Base-by-base conservation (phyloP, 2,888 invertebrate species). In the Ethmia dodecea region DNA sequence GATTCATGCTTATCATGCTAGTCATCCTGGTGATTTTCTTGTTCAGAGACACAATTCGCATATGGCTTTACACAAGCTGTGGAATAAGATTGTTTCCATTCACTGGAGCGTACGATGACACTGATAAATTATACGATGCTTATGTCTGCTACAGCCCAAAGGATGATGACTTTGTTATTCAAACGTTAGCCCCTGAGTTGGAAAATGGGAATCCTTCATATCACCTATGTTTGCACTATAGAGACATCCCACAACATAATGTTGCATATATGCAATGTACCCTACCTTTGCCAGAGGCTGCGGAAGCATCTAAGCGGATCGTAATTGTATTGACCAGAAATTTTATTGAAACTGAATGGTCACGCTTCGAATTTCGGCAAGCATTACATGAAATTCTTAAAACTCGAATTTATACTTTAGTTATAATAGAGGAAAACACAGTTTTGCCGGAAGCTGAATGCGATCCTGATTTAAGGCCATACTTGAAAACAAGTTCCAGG, bases 301-400 rank as follows among this genome's bases (percentile, higher is more conserved):
- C 96, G 26, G 93, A 96, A 54, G 93, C 94, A 24, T 94, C 95
- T 43, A 90, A 94, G 36, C 90, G 96, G 43, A 93, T 97, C 47
- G 90, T 98, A 47, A 86, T 97, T 51, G 91, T 97, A 30, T 83
- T 98, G 31, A 95, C 97, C 5, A 89, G 94, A 50, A 94, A 95
- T 74, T 95, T 97, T 68, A 86, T 97, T 49, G 93, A 94, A 74
- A 96, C 96, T 25, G 97, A 97, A 74, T 98, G 97, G 97, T 93
- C 94, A 49, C 91, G 95, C 42, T 93, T 92, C 61, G 97, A 97
- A 67, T 93, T 97, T 71, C 92, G 95, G 31, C 93, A 94, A 58
- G 94, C 96, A 8, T 89, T 97, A 47, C 96, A 95, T 71, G 95
- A 96, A 67, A 93, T 95, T 10, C 81, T 96, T 40, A 92, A 95